Base-by-base conservation (phyloP, 2,888 invertebrate genomes). In the Deilephila porcellus region DNA sequence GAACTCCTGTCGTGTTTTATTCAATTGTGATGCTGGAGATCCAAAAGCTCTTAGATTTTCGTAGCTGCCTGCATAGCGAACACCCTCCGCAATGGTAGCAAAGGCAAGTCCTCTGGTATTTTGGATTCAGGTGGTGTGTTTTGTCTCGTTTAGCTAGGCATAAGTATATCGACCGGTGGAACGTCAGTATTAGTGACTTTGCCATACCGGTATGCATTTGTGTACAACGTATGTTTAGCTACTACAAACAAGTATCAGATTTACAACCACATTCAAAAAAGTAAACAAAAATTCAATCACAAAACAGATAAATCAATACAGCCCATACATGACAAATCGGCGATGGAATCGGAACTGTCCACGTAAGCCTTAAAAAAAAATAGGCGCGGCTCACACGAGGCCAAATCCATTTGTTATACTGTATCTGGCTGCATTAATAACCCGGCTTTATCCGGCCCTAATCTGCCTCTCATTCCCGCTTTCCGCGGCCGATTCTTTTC, bases 341-440 rank as follows among this genome's bases (percentile, higher is more conserved):
- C 71, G 60, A 73, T 53, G 19, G 34, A 79, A 77, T 74, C 80
- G 74, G 74, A 77, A 77, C 76, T 63, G 63, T 72, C 76, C 74
- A 78, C 76, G 76, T 79, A 71, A 76, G 75, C 75, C 70, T 52
- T 71, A 11, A 71, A 72, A 73, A 70, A 60, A 25, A 60, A 62
- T 53, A 60, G 71, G 25, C 34, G 19, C 56, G 37, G 71, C 60
- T 17, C 60, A 73, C 82, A 82, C 81, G 80, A 75, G 77, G 70
- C 79, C 78, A 84, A 83, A 86, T 84, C 90, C 92, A 92, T 93
- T 90, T 87, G 86, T 91, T 92, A 93, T 91, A 90, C 92, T 92
- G 90, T 93, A 93, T 90, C 92, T 88, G 79, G 91, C 89, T 93
- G 93, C 93, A 94, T 94, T 94, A 94, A 94, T 94, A 94, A 93